Base-by-base conservation (phyloP, 64 coral and sea anemone genomes). In the Acropora tenuis region DNA sequence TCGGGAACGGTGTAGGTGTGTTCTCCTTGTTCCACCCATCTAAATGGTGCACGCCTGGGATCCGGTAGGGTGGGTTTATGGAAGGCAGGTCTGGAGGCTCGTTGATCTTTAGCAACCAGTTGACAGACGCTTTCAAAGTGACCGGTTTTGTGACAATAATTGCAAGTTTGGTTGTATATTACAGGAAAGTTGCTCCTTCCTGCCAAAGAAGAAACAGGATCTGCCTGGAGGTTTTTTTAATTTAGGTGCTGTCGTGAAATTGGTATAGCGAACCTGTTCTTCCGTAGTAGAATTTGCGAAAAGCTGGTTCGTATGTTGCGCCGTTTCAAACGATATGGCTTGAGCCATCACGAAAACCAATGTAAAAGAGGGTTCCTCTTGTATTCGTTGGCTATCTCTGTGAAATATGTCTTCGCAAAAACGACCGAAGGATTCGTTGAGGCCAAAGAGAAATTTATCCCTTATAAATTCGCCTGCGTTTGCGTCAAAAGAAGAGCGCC, bases 251-350 rank as follows among this genome's bases (percentile, higher is more conserved):
- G 66, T 15, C 1, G 69, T 73, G 1, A 3, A 4, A 41, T 18
- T 40, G 69, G 69, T 41, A 9, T 73, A 73, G 69, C 41, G 69
- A 17, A 69, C 66, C 13, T 17, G 66, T 69, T 69, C 66, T 4
- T 69, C 13, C 5, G n/a, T 69, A 18, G 66, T 19, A 17, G 41
- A 65, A 63, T 16, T 13, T 18, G 73, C 58, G 47, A 88, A 61
- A 17, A 88, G 50, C 60, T 77, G 59, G 76, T 88, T 88, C 7
- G 86, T 88, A 1, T 88, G 87, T 88, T 78, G 87, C 1, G 74
- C 87, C 10, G 74, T 74, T 78, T 77, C 87, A 77, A 88, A 88
- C 20, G 87, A 88, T 17, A 88, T 61, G 87, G 87, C 87, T 88
- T 88, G 87, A 63, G 50, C 78, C 58, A 53, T 69, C 4, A 57